Conservation (phyloP, 2,797 vertebrate species). For the Phataginus tetradactyla region DNA sequence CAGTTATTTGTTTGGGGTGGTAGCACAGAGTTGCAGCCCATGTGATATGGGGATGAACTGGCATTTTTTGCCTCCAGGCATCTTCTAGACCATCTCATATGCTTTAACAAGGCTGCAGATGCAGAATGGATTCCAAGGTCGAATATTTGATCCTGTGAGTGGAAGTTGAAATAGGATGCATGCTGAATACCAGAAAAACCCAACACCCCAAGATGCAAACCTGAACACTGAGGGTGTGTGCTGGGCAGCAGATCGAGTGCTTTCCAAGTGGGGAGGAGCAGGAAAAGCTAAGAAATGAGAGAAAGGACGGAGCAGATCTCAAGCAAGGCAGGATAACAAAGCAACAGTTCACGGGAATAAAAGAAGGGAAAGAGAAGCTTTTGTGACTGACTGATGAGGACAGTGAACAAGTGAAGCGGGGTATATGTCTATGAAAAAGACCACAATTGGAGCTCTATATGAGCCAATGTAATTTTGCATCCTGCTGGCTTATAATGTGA, state of each 20-base stretch:
- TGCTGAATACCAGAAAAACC: neutral
- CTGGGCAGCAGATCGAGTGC: neutral
- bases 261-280: neutral
- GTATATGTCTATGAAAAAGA: neutral
- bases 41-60: neutral
- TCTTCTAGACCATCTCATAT: neutral
- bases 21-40: neutral
- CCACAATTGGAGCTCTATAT: neutral
- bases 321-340: neutral
- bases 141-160: neutral
- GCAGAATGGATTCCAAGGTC: neutral
- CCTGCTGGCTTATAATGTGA: constrained; percentile 60
- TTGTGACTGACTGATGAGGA: neutral
- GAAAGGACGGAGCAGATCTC: neutral
- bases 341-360: neutral
- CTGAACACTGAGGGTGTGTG: neutral
- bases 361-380: neutral
- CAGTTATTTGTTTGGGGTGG: neutral
- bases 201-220: neutral
- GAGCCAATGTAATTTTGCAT: constrained; percentile 27
- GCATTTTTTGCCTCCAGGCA: neutral
- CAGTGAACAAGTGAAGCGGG: neutral
- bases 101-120: neutral
- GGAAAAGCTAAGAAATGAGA: neutral
- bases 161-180: neutral